A percentile compares a stretch with the other conserved stretches of the same genome.
Conservation (phyloP, 2,113 vertebrate species). For the Bagarius yarrelli region DNA sequence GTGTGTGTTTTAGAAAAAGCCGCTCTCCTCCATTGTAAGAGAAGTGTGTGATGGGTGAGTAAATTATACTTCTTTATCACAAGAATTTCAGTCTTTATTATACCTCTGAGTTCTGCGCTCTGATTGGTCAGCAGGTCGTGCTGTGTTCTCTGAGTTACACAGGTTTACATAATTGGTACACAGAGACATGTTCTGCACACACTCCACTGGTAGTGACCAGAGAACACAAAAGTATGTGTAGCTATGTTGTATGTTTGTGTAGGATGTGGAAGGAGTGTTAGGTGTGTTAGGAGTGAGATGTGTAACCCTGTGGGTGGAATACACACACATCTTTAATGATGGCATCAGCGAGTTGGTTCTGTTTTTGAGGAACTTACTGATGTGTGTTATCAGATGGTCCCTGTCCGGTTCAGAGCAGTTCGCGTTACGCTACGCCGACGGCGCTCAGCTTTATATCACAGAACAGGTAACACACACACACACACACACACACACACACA, state of each 20-base stretch:
- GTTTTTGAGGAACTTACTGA: background rate
- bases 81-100: background rate
- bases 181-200: background rate
- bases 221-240: background rate
- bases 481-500: constrained; percentile 34
- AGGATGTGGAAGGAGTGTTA: background rate
- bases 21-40: constrained; percentile 90
- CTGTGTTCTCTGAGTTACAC: background rate
- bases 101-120: background rate
- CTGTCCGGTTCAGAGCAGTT: constrained; percentile 93
- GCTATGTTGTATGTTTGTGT: too few species aligned
- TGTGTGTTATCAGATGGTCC: constrained; percentile 79
- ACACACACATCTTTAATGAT: background rate
- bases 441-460: constrained; percentile 95
- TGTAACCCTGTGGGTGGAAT: too few species aligned
- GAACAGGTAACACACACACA: constrained; percentile 79
- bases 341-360: background rate
- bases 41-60: constrained; percentile 97
- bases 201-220: background rate
- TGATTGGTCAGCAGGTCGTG: background rate
- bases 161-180: background rate
- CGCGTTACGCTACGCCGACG: constrained; percentile 91
- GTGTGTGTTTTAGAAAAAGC: constrained; percentile 83
- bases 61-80: background rate
- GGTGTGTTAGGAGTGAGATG: too few species aligned